Evolutionary conservation across 2,797 vertebrate genomes (phyloP).

Genomic region (Sparus aurata): DNA sequence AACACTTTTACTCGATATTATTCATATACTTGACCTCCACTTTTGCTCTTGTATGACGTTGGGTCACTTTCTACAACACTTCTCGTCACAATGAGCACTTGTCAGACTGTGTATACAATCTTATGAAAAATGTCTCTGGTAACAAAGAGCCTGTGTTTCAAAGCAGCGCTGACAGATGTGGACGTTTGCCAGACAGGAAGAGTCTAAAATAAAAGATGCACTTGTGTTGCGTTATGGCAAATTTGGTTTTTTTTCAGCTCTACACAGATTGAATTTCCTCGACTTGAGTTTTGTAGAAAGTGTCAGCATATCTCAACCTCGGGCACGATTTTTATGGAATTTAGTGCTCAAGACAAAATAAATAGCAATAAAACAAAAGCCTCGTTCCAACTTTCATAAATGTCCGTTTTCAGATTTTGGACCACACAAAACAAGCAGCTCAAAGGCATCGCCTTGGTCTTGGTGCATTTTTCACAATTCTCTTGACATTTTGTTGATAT

Average conservation of each 20-base stretch:
- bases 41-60: no score
- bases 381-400: no score
- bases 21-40: no score
- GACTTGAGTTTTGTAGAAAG: background rate
- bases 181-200: background rate
- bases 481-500: background rate
- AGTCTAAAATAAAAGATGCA: no score
- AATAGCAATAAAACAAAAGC: background rate
- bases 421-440: background rate
- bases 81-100: no score
- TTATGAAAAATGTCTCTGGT: background rate
- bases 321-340: no score
- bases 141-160: background rate
- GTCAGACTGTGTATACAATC: no score
- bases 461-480: background rate
- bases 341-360: background rate
- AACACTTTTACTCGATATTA: no score
- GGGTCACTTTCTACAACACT: no score
- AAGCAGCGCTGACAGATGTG: background rate
- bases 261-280: background rate
- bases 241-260: background rate
- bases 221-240: background rate
- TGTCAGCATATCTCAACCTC: background rate
- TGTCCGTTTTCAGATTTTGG: background rate
- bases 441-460: background rate